Conservation (phyloP, 2,888 invertebrate genomes). For the Rhopalosiphum nymphaeae region DNA sequence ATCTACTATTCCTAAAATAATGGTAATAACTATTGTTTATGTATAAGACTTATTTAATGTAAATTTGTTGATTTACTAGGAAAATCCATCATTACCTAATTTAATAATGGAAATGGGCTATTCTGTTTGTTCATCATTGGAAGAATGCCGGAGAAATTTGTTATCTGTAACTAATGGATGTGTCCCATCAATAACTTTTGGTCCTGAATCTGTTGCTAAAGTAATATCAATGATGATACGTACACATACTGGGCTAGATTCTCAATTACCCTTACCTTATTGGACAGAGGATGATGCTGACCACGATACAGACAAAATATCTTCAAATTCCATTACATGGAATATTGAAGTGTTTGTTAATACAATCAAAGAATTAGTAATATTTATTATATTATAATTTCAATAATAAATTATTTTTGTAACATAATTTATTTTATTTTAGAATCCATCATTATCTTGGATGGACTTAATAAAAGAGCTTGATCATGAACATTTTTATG, state of each 20-base stretch:
- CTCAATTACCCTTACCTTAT: constrained; percentile 56
- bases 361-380: constrained; percentile 88
- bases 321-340: constrained; percentile 77
- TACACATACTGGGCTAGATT: constrained; percentile 79
- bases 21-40: constrained; percentile 69
- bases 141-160: constrained; percentile 88
- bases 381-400: constrained; percentile 5
- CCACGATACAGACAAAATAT: constrained; percentile 64
- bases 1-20: constrained; percentile 71
- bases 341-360: constrained; percentile 94
- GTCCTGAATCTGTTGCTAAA: constrained; percentile 83
- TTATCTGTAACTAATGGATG: constrained; percentile 80
- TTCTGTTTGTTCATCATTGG: constrained; percentile 85
- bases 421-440: constrained; percentile 60
- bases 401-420: not conserved
- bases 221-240: constrained; percentile 89
- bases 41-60: not conserved
- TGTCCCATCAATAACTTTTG: constrained; percentile 48
- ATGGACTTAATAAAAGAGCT: constrained; percentile 91
- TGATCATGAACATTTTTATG: constrained; percentile 90
- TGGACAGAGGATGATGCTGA: constrained; percentile 63
- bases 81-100: constrained; percentile 84
- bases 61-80: constrained; percentile 70
- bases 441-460: constrained; percentile 86
- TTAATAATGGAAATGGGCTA: constrained; percentile 93